These are phyloP conservation scores for Kuschelorhynchus macadamiae DNA, from an alignment of 2,888 invertebrate genomes.

Conservation along the genomic window DNA sequence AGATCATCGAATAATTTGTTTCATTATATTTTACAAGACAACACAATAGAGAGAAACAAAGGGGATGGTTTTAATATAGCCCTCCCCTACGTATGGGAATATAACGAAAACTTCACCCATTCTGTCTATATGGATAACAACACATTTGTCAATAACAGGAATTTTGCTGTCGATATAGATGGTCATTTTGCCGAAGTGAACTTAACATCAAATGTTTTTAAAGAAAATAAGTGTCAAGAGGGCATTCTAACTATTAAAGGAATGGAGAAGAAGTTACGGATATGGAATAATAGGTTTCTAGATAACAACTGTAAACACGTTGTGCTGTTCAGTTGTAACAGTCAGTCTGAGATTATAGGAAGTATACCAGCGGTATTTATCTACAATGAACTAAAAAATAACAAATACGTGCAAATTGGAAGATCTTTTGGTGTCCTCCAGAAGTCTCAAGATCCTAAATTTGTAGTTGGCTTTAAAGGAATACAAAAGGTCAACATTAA, in stretches of 20 bases:
- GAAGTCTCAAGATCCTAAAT: constrained; percentile 75
- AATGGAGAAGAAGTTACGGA: constrained; percentile 95
- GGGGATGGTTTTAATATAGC: constrained; percentile 84
- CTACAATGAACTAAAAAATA: constrained; percentile 83
- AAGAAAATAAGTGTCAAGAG: constrained; percentile 85
- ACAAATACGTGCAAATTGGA: constrained; percentile 69
- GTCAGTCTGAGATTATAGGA: constrained; percentile 93
- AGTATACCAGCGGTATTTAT: constrained; percentile 85
- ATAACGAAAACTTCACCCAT: constrained; percentile 95
- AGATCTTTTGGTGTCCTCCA: constrained; percentile 65
- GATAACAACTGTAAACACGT: constrained; percentile 87
- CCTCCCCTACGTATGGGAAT: constrained; percentile 95
- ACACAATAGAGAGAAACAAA: constrained; percentile 87
- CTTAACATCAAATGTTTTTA: constrained; percentile 87
- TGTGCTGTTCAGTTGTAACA: constrained; percentile 89
- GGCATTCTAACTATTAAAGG: constrained; percentile 88
- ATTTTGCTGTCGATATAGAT: constrained; percentile 87
- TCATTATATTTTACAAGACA: constrained; percentile 92
- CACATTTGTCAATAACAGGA: constrained; percentile 87
- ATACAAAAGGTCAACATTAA: constrained; percentile 94
- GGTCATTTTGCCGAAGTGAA: constrained; percentile 95
- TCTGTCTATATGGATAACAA: constrained; percentile 90
- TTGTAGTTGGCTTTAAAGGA: constrained; percentile 92
- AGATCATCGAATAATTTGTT: constrained; percentile 97
- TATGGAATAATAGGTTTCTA: constrained; percentile 85